phyloP scores from a whole-genome alignment of 2,113 vertebrate species.

The Upupa epops region DNA sequence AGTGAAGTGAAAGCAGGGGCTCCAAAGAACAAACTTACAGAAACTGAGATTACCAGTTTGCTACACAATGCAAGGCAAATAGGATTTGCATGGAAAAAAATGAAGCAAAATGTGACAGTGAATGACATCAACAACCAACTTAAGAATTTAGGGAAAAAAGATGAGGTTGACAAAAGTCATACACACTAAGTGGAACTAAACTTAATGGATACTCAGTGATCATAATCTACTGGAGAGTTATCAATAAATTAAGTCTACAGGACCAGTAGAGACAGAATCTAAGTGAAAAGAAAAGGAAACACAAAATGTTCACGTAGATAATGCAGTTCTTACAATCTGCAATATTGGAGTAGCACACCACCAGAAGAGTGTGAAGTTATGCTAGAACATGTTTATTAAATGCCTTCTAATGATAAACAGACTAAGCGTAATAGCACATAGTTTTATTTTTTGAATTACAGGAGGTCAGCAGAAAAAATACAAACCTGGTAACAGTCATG shows the following conservation, averaged over 20 bases:
- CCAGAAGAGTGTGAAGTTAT: not conserved
- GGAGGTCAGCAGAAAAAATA: not conserved
- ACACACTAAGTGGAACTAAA: not conserved
- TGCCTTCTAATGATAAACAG: not conserved
- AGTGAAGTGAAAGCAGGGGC: not conserved
- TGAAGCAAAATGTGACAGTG: rapidly evolving
- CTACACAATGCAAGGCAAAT: not conserved
- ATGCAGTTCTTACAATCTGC: not conserved
- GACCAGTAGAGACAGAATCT: not conserved
- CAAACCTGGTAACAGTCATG: not conserved
- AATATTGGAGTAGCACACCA: not conserved
- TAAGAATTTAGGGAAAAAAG: not conserved
- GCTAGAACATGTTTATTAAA: not conserved
- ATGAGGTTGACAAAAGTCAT: not conserved
- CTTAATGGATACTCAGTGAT: not conserved
- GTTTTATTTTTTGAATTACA: not conserved
- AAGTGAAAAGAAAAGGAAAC: not conserved
- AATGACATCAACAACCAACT: not conserved
- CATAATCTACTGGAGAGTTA: not conserved
- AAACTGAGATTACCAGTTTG: not conserved
- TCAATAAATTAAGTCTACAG: not conserved
- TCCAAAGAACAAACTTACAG: not conserved
- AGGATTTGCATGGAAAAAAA: not conserved
- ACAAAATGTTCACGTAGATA: not conserved
- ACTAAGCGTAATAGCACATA: not conserved